phyloP scores from a whole-genome alignment of 2,888 invertebrate genomes.

The Caenorhabditis sp. region DNA sequence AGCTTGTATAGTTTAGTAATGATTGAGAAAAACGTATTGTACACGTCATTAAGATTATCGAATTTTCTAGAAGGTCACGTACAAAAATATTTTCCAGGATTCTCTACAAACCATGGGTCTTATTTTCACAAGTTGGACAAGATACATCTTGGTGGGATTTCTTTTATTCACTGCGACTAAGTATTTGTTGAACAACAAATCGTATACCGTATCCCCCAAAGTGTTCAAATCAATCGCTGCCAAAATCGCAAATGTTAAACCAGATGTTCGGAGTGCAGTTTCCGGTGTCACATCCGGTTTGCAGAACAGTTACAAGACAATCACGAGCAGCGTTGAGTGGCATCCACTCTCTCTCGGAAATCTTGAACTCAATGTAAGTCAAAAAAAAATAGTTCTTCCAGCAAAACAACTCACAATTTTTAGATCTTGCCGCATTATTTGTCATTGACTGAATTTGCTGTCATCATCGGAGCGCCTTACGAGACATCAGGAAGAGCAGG shows the following conservation, averaged over 20 bases:
- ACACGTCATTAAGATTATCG: background rate
- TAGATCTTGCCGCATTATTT: constrained; percentile 48
- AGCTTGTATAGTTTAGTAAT: background rate
- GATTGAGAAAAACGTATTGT: background rate
- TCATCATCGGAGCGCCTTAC: constrained; percentile 56
- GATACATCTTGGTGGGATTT: constrained; percentile 49
- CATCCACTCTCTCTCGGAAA: constrained; percentile 34
- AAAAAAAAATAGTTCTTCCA: background rate
- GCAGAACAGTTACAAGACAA: constrained; percentile 11
- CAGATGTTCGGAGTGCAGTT: constrained; percentile 11
- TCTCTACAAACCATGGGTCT: constrained; percentile 51
- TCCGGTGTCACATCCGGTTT: constrained; percentile 15
- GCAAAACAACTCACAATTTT: constrained; percentile 4
- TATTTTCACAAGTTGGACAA: constrained; percentile 55
- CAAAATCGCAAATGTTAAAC: constrained; percentile 24
- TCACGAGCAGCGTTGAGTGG: constrained; percentile 29
- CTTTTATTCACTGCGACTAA: constrained; percentile 41
- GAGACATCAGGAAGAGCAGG: constrained; percentile 62
- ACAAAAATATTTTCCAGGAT: background rate
- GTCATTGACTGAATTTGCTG: constrained; percentile 64
- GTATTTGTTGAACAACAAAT: constrained; percentile 55
- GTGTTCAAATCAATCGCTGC: constrained; percentile 60
- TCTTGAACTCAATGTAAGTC: constrained; percentile 17
- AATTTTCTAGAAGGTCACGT: background rate
- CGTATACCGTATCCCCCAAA: constrained; percentile 62